These are phyloP conservation scores for Papilio machaon DNA, from an alignment of 1,140 invertebrate species.

Conservation along the genomic window DNA sequence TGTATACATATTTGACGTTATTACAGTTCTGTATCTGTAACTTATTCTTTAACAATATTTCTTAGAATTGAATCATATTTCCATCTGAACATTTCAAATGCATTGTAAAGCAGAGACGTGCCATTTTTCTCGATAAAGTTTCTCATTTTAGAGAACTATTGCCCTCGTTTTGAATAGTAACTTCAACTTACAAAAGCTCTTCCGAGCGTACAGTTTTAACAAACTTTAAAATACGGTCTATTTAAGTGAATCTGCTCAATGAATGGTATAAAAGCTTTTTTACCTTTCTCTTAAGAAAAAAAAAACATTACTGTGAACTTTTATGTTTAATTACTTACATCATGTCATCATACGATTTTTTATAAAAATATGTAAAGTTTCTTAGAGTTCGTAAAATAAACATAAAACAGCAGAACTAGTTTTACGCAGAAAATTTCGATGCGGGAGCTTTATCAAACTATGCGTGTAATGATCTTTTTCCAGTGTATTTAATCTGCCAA, in stretches of 20 bases:
- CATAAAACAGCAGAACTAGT: not conserved
- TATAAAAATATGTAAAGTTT: not conserved
- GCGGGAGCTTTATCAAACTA: constrained; percentile 4
- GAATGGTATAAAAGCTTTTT: not conserved
- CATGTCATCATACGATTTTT: not conserved
- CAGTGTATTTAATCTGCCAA: not conserved
- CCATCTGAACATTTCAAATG: constrained; percentile 19
- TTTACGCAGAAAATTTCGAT: constrained; percentile 17
- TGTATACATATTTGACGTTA: too few relatives aligned
- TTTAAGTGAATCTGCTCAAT: constrained; percentile 24
- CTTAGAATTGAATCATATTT: constrained; percentile 15
- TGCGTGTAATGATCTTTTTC: constrained; percentile 11
- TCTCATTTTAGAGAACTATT: constrained; percentile 24
- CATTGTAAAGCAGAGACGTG: constrained; percentile 17
- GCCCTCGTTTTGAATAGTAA: constrained; percentile 26
- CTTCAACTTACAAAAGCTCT: constrained; percentile 23
- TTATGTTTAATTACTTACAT: too few relatives aligned
- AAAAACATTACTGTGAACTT: not conserved
- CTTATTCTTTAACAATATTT: constrained; percentile 15
- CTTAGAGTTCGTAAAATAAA: not conserved
- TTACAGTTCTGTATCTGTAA: too few relatives aligned
- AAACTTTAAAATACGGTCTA: constrained; percentile 18
- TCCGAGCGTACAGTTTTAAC: constrained; percentile 20
- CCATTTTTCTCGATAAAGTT: constrained; percentile 27
- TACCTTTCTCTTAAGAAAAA: not conserved